Evolutionary conservation across 2,113 vertebrate species (phyloP).

Genomic region (Oryctolagus cuniculus): DNA sequence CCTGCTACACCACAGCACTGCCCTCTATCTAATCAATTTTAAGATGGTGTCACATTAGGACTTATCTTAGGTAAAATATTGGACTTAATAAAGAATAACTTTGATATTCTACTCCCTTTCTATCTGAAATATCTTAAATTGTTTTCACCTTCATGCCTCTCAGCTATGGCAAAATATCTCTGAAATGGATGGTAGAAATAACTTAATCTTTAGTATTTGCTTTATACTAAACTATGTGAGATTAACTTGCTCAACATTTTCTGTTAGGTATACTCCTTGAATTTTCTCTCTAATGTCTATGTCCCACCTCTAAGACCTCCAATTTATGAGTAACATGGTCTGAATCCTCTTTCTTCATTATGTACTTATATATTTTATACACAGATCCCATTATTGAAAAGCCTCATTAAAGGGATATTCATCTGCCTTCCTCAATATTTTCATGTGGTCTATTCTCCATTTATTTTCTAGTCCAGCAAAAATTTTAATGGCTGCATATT

Average conservation of each 20-base stretch:
- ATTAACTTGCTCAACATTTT: not conserved
- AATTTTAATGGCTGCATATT: not conserved
- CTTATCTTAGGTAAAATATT: not conserved
- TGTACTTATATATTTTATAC: not conserved
- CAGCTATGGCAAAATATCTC: not conserved
- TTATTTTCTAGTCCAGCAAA: not conserved
- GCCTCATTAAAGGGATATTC: not conserved
- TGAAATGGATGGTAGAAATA: not conserved
- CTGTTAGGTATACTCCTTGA: not conserved
- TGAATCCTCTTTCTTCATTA: not conserved
- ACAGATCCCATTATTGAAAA: not conserved
- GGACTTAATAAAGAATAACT: not conserved
- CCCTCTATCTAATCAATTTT: not conserved
- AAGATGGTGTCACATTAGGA: not conserved
- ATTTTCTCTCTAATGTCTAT: not conserved
- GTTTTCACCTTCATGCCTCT: not conserved
- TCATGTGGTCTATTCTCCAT: not conserved
- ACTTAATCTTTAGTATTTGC: not conserved
- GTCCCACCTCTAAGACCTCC: not conserved
- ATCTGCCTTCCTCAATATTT: not conserved
- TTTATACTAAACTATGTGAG: not conserved
- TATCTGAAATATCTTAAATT: not conserved
- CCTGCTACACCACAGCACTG: too few relatives aligned
- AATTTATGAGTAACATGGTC: not conserved
- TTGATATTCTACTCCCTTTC: not conserved